These are phyloP conservation scores for Tiliacea aurago DNA, from an alignment of 2,888 invertebrate species.

Conservation along the genomic window DNA sequence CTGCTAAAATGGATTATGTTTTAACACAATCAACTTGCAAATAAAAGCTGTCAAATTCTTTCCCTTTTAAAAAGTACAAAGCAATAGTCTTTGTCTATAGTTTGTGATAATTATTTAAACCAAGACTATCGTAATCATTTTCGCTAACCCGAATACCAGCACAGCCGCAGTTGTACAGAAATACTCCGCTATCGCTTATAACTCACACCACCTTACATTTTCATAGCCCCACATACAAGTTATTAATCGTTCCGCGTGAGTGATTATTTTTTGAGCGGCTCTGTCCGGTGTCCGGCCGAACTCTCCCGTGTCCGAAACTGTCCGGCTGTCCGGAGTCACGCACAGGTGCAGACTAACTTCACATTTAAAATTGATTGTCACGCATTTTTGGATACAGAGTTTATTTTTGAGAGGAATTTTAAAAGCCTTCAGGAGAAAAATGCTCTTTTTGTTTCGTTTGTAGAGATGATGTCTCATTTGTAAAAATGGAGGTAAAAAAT, in stretches of 20 bases:
- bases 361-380: slow-evolving; percentile 61
- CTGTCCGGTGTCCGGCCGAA: slow-evolving; percentile 52
- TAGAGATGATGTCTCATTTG: not conserved
- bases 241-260: slow-evolving; percentile 64
- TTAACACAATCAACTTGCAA: not conserved
- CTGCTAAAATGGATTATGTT: not conserved
- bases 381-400: slow-evolving; percentile 30
- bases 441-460: not conserved
- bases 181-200: slow-evolving; percentile 1
- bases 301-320: slow-evolving; percentile 33
- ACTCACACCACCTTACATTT: not conserved
- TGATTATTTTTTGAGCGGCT: slow-evolving; percentile 65
- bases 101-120: not conserved
- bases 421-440: slow-evolving; percentile 8
- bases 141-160: no score
- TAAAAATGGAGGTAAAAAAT: no score
- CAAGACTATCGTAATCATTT: no score
- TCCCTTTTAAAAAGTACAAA: not conserved
- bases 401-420: slow-evolving; percentile 43
- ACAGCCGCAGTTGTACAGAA: not conserved
- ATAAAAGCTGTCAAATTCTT: not conserved
- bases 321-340: slow-evolving; percentile 51
- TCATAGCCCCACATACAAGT: slow-evolving; percentile 57
- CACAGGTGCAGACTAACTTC: slow-evolving; percentile 56
- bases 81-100: not conserved